Conservation (phyloP, 2,113 vertebrate species). For the Galbula dea region DNA sequence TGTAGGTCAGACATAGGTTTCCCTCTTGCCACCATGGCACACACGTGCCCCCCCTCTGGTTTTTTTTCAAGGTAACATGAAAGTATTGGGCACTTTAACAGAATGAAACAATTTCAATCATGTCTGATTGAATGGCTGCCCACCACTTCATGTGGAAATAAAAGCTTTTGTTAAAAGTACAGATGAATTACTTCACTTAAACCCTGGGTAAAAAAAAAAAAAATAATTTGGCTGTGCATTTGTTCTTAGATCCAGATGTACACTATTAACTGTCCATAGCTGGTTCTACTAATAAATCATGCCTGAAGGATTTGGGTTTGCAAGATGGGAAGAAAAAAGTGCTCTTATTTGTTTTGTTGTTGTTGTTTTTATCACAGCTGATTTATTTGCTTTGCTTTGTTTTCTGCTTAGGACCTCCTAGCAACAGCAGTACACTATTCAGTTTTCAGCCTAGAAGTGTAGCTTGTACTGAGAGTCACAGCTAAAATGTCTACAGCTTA, state of each 20-base stretch:
- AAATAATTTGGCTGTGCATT: slow-evolving; percentile 14
- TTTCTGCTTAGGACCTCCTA: not conserved
- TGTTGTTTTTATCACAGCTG: not conserved
- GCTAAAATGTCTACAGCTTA: not conserved
- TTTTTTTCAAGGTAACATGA: not conserved
- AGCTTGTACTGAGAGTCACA: not conserved
- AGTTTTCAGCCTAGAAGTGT: not conserved
- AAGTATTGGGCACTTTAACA: slow-evolving; percentile 4
- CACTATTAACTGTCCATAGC: slow-evolving; percentile 27
- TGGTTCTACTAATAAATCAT: slow-evolving; percentile 37
- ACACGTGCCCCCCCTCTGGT: not conserved
- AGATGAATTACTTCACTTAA: slow-evolving; percentile 61
- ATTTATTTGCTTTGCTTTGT: not conserved
- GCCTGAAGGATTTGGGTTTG: slow-evolving; percentile 25
- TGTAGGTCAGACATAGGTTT: not conserved
- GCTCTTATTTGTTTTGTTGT: not conserved
- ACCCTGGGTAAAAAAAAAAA: not conserved
- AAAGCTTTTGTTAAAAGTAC: slow-evolving; percentile 45
- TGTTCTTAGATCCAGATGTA: slow-evolving; percentile 68
- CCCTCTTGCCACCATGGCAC: not conserved
- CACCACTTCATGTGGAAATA: not conserved
- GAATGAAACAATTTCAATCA: not conserved
- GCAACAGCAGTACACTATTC: not conserved
- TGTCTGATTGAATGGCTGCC: slow-evolving; percentile 34
- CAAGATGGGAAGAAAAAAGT: not conserved